Evolutionary conservation across 2,113 vertebrate species (phyloP).

Genomic region (Heptranchias perlo): DNA sequence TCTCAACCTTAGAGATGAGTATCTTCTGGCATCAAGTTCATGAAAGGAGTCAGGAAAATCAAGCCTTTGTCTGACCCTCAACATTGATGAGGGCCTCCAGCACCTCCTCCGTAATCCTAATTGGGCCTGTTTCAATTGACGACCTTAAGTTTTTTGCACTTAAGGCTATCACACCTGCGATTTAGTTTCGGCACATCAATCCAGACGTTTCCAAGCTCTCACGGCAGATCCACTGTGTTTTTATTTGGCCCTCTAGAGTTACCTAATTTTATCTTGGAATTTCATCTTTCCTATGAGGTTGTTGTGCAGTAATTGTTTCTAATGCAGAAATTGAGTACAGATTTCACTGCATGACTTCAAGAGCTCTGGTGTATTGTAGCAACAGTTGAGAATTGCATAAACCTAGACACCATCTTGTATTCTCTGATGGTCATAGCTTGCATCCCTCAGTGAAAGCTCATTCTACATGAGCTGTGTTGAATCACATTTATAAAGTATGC

Average conservation of each 20-base stretch:
- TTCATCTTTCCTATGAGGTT: background rate
- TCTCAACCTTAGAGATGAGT: background rate
- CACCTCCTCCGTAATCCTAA: background rate
- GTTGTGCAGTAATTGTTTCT: background rate
- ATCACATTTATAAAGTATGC: background rate
- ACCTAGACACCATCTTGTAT: too few species aligned
- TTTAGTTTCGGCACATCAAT: background rate
- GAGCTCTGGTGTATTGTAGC: background rate
- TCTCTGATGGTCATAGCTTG: too few species aligned
- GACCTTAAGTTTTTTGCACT: background rate
- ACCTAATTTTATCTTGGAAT: background rate
- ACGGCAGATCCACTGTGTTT: background rate
- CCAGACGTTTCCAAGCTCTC: background rate
- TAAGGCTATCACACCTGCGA: background rate
- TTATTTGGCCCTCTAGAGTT: background rate
- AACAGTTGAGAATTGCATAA: background rate
- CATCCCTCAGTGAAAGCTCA: background rate
- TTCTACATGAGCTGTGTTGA: background rate
- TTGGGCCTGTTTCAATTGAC: background rate
- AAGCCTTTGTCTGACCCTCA: background rate
- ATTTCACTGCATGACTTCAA: background rate
- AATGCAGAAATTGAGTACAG: background rate
- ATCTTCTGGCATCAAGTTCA: background rate
- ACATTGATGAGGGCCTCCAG: background rate
- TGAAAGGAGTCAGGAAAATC: background rate